Conservation (phyloP, 1,140 invertebrate genomes). For the Phocides pigmalion region DNA sequence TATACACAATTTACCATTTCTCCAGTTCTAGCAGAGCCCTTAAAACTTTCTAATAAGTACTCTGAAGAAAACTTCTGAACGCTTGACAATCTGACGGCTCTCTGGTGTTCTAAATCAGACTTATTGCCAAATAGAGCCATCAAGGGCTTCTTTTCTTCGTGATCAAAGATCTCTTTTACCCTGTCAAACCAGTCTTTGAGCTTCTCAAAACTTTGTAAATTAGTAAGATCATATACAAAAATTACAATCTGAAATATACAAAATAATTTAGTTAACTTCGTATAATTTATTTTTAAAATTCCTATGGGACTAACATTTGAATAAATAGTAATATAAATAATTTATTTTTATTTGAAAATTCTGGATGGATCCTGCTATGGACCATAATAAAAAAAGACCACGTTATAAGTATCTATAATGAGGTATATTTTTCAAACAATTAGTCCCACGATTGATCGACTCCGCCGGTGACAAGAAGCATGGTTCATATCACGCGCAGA, state of each 20-base stretch:
- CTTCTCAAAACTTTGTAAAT: slow-evolving; percentile 91
- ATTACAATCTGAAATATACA: slow-evolving; percentile 88
- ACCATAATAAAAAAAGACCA: too few species aligned
- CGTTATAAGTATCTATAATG: too few species aligned
- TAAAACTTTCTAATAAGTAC: slow-evolving; percentile 89
- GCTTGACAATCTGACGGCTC: slow-evolving; percentile 91
- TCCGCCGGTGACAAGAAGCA: too few species aligned
- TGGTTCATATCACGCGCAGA: too few species aligned
- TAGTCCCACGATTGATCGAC: too few species aligned
- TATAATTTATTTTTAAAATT: not conserved
- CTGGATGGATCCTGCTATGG: too few species aligned
- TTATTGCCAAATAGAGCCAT: slow-evolving; percentile 94
- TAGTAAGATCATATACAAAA: slow-evolving; percentile 95
- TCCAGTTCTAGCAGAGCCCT: slow-evolving; percentile 94
- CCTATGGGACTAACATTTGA: too few species aligned
- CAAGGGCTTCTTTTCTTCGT: slow-evolving; percentile 85
- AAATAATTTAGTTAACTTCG: slow-evolving; percentile 5
- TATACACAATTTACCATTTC: slow-evolving; percentile 87
- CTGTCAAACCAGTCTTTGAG: slow-evolving; percentile 89
- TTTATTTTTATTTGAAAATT: too few species aligned
- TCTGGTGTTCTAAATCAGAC: slow-evolving; percentile 94
- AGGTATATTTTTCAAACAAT: too few species aligned
- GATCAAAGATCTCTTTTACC: slow-evolving; percentile 85
- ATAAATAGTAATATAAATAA: too few species aligned
- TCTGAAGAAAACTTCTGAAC: slow-evolving; percentile 91